Percentiles rank a stretch among this genome's conserved stretches.
phyloP scores from a whole-genome alignment of 2,797 vertebrate genomes.

The Liparis tanakae region DNA sequence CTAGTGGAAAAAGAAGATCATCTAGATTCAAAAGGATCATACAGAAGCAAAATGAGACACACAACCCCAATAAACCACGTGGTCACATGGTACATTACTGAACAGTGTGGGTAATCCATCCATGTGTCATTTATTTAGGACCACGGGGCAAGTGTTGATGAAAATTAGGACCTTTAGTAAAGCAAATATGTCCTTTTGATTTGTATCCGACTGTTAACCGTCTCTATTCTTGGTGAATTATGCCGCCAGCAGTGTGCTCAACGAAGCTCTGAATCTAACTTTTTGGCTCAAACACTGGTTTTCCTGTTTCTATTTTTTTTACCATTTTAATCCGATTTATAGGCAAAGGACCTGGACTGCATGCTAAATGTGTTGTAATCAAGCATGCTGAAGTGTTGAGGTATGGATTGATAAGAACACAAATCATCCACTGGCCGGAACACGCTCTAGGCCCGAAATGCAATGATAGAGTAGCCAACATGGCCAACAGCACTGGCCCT shows the following conservation, averaged over 20 bases:
- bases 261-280: conserved; percentile 9
- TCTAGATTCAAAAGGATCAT: no score
- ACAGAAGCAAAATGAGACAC: no score
- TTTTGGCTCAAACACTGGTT: conserved; percentile 34
- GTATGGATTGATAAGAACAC: conserved; percentile 36
- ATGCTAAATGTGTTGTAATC: conserved; percentile 29
- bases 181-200: conserved; percentile 22
- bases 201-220: conserved; percentile 25
- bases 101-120: no score
- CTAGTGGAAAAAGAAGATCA: no score
- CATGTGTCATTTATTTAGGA: conserved; percentile 13
- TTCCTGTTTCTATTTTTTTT: conserved; percentile 17
- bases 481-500: conserved; percentile 48
- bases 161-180: conserved; percentile 29
- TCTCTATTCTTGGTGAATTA: conserved; percentile 25
- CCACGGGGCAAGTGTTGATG: conserved; percentile 14
- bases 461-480: conserved; percentile 44
- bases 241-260: background rate
- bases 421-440: conserved; percentile 20
- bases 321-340: conserved; percentile 25
- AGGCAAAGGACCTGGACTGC: conserved; percentile 14
- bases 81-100: no score
- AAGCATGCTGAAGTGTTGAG: conserved; percentile 23
- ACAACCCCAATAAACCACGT: no score
- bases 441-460: conserved; percentile 24